A percentile compares a stretch with the other conserved stretches of the same genome.
These are phyloP conservation scores for Steatornis caripensis DNA, from an alignment of 2,113 vertebrate species.

Conservation along the genomic window DNA sequence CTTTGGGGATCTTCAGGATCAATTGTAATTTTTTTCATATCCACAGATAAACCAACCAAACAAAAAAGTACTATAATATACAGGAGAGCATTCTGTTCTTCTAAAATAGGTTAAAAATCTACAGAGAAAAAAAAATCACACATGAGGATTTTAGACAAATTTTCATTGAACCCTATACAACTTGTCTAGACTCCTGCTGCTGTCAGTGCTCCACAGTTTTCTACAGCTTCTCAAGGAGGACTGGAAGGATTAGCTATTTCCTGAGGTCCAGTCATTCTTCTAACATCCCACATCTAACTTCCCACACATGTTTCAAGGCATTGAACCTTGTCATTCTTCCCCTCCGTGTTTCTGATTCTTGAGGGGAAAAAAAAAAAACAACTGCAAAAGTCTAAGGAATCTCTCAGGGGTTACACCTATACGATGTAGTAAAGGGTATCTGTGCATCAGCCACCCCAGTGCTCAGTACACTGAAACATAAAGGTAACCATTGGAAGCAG, in stretches of 20 bases:
- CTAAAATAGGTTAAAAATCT: background rate
- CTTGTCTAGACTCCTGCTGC: background rate
- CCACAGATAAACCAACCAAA: background rate
- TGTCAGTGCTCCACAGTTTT: background rate
- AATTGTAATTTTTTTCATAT: background rate
- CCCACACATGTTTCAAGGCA: background rate
- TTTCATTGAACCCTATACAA: background rate
- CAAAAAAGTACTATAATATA: background rate
- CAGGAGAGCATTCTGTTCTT: background rate
- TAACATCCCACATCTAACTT: background rate
- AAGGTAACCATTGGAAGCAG: background rate
- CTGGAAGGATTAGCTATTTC: background rate
- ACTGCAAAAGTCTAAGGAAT: background rate
- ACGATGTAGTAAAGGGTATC: fast-evolving
- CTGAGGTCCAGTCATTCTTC: background rate
- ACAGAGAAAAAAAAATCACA: background rate
- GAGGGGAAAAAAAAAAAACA: background rate
- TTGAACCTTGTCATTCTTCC: background rate
- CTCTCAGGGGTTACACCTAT: background rate
- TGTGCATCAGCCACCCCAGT: background rate
- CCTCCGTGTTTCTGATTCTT: background rate
- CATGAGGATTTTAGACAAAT: background rate
- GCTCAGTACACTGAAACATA: background rate
- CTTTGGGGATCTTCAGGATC: background rate
- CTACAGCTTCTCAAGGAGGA: background rate